Evolutionary conservation across 2,797 vertebrate species (phyloP).

Genomic region (Simalia tracyae): DNA sequence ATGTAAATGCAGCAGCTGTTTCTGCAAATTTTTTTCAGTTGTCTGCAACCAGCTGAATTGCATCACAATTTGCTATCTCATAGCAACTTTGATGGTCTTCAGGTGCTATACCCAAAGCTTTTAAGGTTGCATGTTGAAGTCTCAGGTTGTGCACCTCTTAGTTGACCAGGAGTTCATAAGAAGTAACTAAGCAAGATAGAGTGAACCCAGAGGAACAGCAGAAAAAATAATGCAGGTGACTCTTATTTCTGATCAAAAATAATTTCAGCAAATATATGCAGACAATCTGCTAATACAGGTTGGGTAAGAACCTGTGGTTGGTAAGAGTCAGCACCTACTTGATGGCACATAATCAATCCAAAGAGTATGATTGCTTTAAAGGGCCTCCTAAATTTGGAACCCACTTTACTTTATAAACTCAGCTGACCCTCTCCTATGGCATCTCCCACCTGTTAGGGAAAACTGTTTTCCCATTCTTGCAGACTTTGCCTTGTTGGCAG

Average conservation of each 20-base stretch:
- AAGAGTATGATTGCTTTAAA: background rate
- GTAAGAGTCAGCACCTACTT: background rate
- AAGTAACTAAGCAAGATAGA: background rate
- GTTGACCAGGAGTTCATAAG: too few species aligned
- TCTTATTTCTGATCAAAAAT: background rate
- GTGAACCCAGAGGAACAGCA: background rate
- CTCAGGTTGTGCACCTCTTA: background rate
- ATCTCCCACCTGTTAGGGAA: background rate
- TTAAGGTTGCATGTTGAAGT: background rate
- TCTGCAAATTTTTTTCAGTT: background rate
- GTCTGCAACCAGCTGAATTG: background rate
- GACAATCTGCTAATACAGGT: background rate
- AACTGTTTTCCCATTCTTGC: background rate
- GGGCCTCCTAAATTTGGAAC: background rate
- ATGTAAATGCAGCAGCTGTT: background rate
- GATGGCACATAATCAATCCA: background rate
- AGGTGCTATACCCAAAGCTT: background rate
- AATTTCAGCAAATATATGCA: background rate
- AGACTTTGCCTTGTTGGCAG: background rate
- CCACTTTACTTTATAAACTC: background rate
- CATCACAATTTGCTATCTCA: background rate
- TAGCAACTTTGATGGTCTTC: background rate
- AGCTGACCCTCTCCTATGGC: background rate
- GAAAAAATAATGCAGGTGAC: background rate
- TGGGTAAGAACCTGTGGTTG: background rate